Base-by-base conservation (phyloP, 1,140 invertebrate species). In the Bombus terrestris region DNA sequence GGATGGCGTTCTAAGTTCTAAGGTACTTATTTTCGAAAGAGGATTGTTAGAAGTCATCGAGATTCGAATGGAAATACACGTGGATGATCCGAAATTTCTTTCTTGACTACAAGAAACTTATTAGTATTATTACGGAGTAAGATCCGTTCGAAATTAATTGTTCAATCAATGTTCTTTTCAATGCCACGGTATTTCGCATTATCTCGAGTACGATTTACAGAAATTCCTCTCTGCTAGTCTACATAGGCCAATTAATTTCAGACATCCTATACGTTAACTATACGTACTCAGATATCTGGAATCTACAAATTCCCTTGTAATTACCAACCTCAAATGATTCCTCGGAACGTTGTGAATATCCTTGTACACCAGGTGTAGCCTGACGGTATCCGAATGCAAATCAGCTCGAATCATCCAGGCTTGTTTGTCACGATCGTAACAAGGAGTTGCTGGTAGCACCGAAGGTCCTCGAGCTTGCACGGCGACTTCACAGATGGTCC, bases 321-420 rank as follows among this genome's bases (percentile, higher is more conserved):
- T 28, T 39, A 85, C 47, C 86, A 86, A 96, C 96, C 97, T 96
- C 47, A 98, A 94, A 94, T 98, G 98, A 93, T 98, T 98, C 57
- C 98, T 95, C 1, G 98, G 98, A 28, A 98, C 97, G 91, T 98
- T 97, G 90, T 98, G 97, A 35, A 98, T 97, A 91, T 98, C 98
- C 78, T 98, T 97, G 95, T 98, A 98, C 84, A 98, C 97, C 93
- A 98, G 96, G 77, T 97, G 97, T 28, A 98, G 95, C 47, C 97
- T 95, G 43, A 98, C 96, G 10, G 96, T 97, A 87, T 98, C 97
- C 1, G 97, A 97, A 89, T 98, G 97, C 18, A 97, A 96, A 92
- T 98, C 98, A 13, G 97, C 97, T 86, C 98, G 96, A 32, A 98
- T 95, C 39, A 97, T 96, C 98, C 98, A 98, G 0, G 97, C 97